Conservation (phyloP, 2,888 invertebrate species). For the Hirtodrosophila trivittata region DNA sequence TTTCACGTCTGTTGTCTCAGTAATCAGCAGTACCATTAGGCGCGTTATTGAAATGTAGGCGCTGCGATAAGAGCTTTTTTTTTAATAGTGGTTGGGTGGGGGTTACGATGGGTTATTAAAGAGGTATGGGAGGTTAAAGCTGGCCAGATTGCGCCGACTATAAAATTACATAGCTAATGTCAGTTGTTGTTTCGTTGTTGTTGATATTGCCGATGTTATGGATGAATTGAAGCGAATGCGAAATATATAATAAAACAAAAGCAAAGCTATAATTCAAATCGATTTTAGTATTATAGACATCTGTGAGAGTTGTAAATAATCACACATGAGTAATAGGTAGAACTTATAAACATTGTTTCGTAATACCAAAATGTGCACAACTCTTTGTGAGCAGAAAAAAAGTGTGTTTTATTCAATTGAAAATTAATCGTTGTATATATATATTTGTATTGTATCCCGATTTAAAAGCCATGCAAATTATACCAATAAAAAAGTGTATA, state of each 20-base stretch:
- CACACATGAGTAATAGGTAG: constrained; percentile 16
- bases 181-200: constrained; percentile 36
- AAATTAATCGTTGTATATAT: no score
- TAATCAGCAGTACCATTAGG: constrained; percentile 55
- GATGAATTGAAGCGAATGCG: constrained; percentile 6
- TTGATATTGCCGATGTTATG: constrained; percentile 1
- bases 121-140: constrained; percentile 21
- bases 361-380: background rate
- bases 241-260: constrained; percentile 12
- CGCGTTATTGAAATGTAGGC: constrained; percentile 62
- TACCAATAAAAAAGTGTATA: background rate
- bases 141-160: constrained; percentile 22
- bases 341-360: background rate
- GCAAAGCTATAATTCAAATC: constrained; percentile 41
- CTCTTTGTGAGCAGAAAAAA: no score
- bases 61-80: constrained; percentile 57
- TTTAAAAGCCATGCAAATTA: no score
- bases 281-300: constrained; percentile 27
- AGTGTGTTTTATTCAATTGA: background rate
- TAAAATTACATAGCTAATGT: constrained; percentile 61
- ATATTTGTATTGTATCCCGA: no score
- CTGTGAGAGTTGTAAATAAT: constrained; percentile 11
- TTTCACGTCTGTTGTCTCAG: constrained; percentile 40
- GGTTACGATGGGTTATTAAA: constrained; percentile 13
- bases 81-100: constrained; percentile 26